Percentiles rank a stretch among this genome's conserved stretches.
phyloP scores from a whole-genome alignment of 2,888 invertebrate genomes.

The Coleophora deauratella region DNA sequence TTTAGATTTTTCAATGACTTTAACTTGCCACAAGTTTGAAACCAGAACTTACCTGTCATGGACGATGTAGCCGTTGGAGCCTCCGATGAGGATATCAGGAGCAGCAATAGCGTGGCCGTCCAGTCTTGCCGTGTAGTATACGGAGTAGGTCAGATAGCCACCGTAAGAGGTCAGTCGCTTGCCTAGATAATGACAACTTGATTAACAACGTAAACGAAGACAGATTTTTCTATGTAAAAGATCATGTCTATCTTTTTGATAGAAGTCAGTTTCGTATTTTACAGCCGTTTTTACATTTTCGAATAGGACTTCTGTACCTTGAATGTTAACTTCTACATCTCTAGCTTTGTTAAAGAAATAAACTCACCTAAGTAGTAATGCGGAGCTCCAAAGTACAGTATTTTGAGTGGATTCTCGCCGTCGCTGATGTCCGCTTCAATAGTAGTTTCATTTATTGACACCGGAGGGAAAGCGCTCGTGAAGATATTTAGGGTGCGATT shows the following conservation, averaged over 20 bases:
- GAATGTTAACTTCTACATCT: no score
- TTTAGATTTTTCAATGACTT: no score
- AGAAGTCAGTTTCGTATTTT: no score
- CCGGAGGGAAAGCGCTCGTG: slow-evolving; percentile 37
- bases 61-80: slow-evolving; percentile 74
- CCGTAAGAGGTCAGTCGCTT: slow-evolving; percentile 93
- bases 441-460: slow-evolving; percentile 54
- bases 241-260: no score
- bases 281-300: no score
- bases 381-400: slow-evolving; percentile 87
- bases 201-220: no score
- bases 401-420: slow-evolving; percentile 48
- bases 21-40: no score
- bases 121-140: slow-evolving; percentile 77
- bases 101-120: slow-evolving; percentile 78
- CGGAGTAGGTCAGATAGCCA: slow-evolving; percentile 84
- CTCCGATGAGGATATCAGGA: slow-evolving; percentile 89
- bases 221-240: no score
- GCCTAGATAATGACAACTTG: no score
- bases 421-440: slow-evolving; percentile 68
- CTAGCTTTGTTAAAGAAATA: no score
- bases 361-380: slow-evolving; percentile 77
- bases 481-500: slow-evolving; percentile 51
- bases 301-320: no score
- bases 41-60: slow-evolving; percentile 8